These are phyloP conservation scores for Tetrao urogallus DNA, from an alignment of 2,113 vertebrate genomes.

Conservation along the genomic window DNA sequence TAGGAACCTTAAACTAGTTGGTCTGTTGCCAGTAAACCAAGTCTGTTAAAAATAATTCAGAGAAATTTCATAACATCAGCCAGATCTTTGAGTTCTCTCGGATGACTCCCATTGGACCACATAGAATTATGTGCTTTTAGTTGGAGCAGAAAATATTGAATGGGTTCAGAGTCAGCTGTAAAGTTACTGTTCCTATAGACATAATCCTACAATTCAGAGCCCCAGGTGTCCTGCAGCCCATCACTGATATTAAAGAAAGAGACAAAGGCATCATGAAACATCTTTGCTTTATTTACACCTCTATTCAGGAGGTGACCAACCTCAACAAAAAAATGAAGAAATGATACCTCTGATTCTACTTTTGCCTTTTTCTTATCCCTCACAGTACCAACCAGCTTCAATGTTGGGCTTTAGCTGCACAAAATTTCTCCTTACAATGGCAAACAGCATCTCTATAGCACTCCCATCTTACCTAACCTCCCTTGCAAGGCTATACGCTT, in stretches of 20 bases:
- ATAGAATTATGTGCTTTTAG: not conserved
- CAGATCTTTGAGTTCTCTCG: not conserved
- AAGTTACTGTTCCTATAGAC: not conserved
- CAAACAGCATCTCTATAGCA: not conserved
- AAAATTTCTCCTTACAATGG: not conserved
- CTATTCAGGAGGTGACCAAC: not conserved
- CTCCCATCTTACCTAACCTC: not conserved
- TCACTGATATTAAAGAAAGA: not conserved
- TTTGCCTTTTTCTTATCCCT: not conserved
- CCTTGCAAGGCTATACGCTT: not conserved
- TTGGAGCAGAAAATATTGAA: not conserved
- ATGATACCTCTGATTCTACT: not conserved
- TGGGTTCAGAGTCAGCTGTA: not conserved
- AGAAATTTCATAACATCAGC: not conserved
- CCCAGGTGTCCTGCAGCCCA: too few relatives aligned
- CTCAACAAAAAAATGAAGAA: not conserved
- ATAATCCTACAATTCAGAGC: not conserved
- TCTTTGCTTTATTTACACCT: not conserved
- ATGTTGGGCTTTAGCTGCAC: not conserved
- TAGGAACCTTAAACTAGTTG: not conserved
- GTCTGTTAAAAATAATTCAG: not conserved
- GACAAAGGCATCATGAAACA: not conserved
- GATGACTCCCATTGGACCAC: not conserved
- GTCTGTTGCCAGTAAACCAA: not conserved
- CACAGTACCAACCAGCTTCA: not conserved